Percentiles rank a stretch among this genome's conserved stretches.
phyloP scores from a whole-genome alignment of 2,113 vertebrate species.

The Casuarius casuarius region DNA sequence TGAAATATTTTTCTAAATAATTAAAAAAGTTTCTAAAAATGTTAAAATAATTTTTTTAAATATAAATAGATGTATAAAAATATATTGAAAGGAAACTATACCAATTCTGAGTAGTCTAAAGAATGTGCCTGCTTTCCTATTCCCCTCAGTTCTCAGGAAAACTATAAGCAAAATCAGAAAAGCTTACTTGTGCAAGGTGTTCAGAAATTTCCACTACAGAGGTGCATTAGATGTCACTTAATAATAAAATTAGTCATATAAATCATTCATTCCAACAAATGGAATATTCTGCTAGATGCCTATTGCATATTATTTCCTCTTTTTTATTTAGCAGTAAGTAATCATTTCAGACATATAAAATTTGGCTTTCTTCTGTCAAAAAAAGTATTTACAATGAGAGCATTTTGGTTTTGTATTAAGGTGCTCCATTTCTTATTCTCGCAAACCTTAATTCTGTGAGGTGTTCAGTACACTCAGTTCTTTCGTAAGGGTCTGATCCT shows the following conservation, averaged over 20 bases:
- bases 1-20: background rate
- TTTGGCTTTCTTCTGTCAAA: background rate
- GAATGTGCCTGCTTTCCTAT: background rate
- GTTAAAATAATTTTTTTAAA: background rate
- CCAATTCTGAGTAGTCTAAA: background rate
- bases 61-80: rapidly evolving
- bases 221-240: background rate
- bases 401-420: background rate
- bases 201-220: background rate
- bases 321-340: background rate
- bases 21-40: background rate
- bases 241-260: background rate
- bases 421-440: background rate
- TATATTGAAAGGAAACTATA: background rate
- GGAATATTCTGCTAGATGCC: background rate
- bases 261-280: background rate
- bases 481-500: background rate
- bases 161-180: background rate
- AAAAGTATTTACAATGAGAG: background rate
- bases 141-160: background rate
- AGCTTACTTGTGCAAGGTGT: background rate
- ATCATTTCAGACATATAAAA: background rate
- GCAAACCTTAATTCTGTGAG: background rate
- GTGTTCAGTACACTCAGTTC: background rate
- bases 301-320: background rate